These are phyloP conservation scores for Botia almorhae DNA, from an alignment of 2,797 vertebrate species.

Conservation along the genomic window DNA sequence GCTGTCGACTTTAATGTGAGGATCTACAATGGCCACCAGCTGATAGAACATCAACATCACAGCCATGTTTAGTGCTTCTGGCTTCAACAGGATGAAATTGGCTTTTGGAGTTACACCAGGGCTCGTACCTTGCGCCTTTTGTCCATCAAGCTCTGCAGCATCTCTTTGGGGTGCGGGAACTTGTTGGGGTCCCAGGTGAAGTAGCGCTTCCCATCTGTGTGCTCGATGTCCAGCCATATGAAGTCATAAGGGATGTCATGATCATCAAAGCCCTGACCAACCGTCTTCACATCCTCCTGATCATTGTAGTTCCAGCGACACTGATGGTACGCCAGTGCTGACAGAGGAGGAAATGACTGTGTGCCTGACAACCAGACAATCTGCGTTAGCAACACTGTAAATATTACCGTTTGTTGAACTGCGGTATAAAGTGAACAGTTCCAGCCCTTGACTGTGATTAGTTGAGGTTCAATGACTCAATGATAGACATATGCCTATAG, in stretches of 20 bases:
- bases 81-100: background rate
- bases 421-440: too few relatives aligned
- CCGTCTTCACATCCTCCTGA: slow-evolving; percentile 86
- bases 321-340: slow-evolving; percentile 91
- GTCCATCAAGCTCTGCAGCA: slow-evolving; percentile 82
- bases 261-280: slow-evolving; percentile 88
- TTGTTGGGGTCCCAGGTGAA: slow-evolving; percentile 95
- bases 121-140: slow-evolving; percentile 85
- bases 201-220: slow-evolving; percentile 93
- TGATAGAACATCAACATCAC: slow-evolving; percentile 57
- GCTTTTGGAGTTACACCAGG: background rate
- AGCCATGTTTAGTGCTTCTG: background rate
- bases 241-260: slow-evolving; percentile 90
- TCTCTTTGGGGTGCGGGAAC: slow-evolving; percentile 83
- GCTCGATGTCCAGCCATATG: slow-evolving; percentile 96
- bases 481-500: too few relatives aligned
- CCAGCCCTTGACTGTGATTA: too few relatives aligned
- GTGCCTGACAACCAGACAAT: slow-evolving; percentile 78
- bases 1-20: slow-evolving; percentile 92
- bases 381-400: background rate
- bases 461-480: too few relatives aligned
- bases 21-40: slow-evolving; percentile 95
- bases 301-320: slow-evolving; percentile 98
- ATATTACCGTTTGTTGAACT: too few relatives aligned
- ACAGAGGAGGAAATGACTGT: slow-evolving; percentile 89